Percentiles rank a stretch among this genome's conserved stretches.
Evolutionary conservation across 2,797 vertebrate genomes (phyloP).

Genomic region (Pseudochaenichthys georgianus): DNA sequence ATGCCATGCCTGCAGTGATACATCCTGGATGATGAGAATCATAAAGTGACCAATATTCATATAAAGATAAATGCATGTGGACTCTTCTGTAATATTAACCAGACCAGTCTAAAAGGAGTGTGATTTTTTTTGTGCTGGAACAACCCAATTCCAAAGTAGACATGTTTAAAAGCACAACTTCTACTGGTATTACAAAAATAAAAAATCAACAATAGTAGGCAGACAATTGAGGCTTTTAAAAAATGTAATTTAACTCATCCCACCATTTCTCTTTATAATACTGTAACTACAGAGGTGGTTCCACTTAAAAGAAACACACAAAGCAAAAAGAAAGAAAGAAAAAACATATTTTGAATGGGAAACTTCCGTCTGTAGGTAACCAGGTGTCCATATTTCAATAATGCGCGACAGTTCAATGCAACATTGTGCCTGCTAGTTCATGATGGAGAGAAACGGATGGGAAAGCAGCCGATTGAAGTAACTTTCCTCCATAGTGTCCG

Average conservation of each 20-base stretch:
- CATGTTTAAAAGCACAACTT: constrained; percentile 39
- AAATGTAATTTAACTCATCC: constrained; percentile 31
- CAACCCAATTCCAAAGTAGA: constrained; percentile 12
- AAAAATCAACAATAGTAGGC: neutral
- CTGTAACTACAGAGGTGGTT: constrained; percentile 65
- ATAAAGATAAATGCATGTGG: constrained; percentile 6
- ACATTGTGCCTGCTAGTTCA: constrained; percentile 31
- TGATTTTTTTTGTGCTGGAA: constrained; percentile 32
- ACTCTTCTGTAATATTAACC: constrained; percentile 28
- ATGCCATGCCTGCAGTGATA: neutral
- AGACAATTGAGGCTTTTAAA: constrained; percentile 11
- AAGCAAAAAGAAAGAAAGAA: constrained; percentile 18
- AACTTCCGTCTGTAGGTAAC: constrained; percentile 35
- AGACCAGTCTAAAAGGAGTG: constrained; percentile 28
- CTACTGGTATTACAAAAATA: constrained; percentile 5
- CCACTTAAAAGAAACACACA: constrained; percentile 47
- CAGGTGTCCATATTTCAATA: constrained; percentile 11
- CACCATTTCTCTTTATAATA: constrained; percentile 54
- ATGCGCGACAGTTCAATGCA: constrained; percentile 14
- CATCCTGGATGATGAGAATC: neutral
- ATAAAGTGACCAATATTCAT: constrained; percentile 20
- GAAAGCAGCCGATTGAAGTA: constrained; percentile 30
- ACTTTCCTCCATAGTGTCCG: constrained; percentile 30
- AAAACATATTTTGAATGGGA: neutral
- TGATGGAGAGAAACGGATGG: constrained; percentile 29